Evolutionary conservation across 2,888 invertebrate species (phyloP).

Genomic region (Calephelis perditalis): DNA sequence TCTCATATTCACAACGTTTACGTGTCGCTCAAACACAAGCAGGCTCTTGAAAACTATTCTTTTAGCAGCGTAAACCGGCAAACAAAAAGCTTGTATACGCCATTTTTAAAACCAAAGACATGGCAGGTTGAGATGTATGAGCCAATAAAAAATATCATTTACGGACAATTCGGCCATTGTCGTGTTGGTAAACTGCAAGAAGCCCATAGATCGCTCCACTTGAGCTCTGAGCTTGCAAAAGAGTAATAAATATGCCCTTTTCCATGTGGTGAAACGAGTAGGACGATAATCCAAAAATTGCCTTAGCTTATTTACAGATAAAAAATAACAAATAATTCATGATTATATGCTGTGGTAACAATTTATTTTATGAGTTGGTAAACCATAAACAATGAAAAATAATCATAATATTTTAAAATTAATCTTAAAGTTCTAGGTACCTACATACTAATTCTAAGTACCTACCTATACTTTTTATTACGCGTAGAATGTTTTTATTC

Average conservation of each 20-base stretch:
- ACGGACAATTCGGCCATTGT: conserved; percentile 76
- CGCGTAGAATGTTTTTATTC: no score
- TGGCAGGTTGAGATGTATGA: conserved; percentile 72
- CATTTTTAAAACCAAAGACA: conserved; percentile 80
- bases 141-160: conserved; percentile 77
- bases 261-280: conserved; percentile 72
- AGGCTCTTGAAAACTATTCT: conserved; percentile 58
- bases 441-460: no score
- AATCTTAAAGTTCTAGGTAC: no score
- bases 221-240: conserved; percentile 72
- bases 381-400: not conserved
- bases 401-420: no score
- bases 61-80: conserved; percentile 78
- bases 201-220: conserved; percentile 75
- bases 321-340: not conserved
- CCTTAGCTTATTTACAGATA: conserved; percentile 11
- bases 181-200: conserved; percentile 78
- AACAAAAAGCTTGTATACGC: conserved; percentile 81
- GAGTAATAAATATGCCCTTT: conserved; percentile 72
- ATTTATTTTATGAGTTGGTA: not conserved
- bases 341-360: conserved; percentile 43
- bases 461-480: no score
- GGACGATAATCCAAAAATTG: conserved; percentile 52
- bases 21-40: conserved; percentile 58
- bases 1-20: conserved; percentile 75